Percentiles rank a stretch among this genome's conserved stretches.
These are phyloP conservation scores for Helarctos malayanus DNA, from an alignment of 2,797 vertebrate species.

Conservation along the genomic window DNA sequence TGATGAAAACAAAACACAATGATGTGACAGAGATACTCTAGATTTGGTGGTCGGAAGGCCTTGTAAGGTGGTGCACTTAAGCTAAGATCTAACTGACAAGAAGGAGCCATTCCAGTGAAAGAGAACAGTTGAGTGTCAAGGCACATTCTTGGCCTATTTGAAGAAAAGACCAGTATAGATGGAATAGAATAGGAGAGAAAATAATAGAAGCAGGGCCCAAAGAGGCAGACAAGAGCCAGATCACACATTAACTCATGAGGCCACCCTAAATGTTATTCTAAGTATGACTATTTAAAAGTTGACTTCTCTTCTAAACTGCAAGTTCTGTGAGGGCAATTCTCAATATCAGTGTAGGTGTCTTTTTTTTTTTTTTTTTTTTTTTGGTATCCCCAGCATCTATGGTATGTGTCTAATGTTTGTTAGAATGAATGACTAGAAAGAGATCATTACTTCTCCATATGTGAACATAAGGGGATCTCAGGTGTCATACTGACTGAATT, in stretches of 20 bases:
- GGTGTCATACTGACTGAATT: constrained; percentile 52
- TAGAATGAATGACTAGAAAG: constrained; percentile 33
- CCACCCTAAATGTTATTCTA: constrained; percentile 33
- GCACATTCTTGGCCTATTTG: not conserved
- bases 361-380: not conserved
- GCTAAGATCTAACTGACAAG: not conserved
- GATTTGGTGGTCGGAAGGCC: not conserved
- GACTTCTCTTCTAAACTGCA: constrained; percentile 28
- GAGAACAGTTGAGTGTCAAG: not conserved
- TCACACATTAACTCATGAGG: not conserved
- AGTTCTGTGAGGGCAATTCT: not conserved
- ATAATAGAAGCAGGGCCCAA: not conserved
- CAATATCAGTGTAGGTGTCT: not conserved
- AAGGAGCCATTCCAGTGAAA: constrained; percentile 10
- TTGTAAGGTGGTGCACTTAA: not conserved
- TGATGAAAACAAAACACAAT: constrained; percentile 29
- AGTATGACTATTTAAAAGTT: constrained; percentile 45
- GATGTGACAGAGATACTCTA: not conserved
- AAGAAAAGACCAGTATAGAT: not conserved
- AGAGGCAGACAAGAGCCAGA: not conserved
- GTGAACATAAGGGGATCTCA: not conserved
- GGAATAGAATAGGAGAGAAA: not conserved
- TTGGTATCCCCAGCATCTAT: not conserved
- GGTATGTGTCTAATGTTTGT: not conserved
- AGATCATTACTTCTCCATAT: not conserved